These are phyloP conservation scores for Halesus radiatus DNA, from an alignment of 1,140 invertebrate species.

Conservation along the genomic window DNA sequence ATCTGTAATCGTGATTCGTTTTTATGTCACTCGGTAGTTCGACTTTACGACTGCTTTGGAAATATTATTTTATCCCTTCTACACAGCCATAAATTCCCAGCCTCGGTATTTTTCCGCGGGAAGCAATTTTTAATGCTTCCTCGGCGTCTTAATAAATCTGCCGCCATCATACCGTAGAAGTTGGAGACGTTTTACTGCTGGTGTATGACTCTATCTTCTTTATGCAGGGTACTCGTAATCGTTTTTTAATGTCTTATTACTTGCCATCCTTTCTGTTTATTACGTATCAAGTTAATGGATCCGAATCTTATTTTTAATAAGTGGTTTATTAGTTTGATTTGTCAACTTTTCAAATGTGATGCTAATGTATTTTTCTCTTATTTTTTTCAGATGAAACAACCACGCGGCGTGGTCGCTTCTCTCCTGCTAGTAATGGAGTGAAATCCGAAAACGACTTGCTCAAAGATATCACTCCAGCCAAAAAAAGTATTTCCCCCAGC, in stretches of 20 bases:
- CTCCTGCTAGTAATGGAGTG: background rate
- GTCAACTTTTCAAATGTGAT: background rate
- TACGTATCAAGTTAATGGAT: background rate
- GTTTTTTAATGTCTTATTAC: background rate
- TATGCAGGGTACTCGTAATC: background rate
- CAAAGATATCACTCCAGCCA: constrained; percentile 2
- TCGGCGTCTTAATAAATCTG: background rate
- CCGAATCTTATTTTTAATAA: no score
- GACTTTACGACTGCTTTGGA: constrained; percentile 2
- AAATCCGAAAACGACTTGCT: constrained; percentile 42
- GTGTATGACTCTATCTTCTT: background rate
- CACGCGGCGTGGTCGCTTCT: constrained; percentile 36
- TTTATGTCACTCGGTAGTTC: constrained; percentile 5
- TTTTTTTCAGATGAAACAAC: constrained; percentile 48
- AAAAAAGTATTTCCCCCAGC: background rate
- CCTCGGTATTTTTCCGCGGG: background rate
- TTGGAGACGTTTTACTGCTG: background rate
- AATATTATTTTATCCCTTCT: background rate
- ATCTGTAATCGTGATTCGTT: constrained; percentile 1
- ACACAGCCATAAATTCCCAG: background rate
- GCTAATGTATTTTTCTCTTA: background rate
- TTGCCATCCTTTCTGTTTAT: background rate
- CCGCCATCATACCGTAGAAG: background rate
- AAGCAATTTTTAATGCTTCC: constrained; percentile 12
- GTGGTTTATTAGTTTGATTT: background rate